Evolutionary conservation across 2,888 invertebrate genomes (phyloP), one percentile per base, ranked within the genome.

Genomic region (Branchipolynoe longqiensis): DNA sequence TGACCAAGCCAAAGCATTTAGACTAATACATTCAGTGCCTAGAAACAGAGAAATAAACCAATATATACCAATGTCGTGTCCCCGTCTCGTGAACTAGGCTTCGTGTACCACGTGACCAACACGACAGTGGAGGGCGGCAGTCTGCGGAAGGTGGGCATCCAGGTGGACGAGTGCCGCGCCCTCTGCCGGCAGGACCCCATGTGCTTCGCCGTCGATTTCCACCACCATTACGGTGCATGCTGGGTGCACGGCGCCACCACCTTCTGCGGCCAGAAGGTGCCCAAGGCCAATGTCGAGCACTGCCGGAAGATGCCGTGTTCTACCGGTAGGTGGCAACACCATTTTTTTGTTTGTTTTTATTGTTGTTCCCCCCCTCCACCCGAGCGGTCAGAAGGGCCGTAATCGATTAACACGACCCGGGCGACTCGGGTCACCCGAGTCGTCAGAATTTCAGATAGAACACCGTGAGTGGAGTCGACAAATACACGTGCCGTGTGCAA

Each of bases 191-290:
- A 40, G 1, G 78, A 78, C 54, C 78, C 78, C 8, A 41, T 78
- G 48, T 78, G 78, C 28, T 78, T 78, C 54, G 78, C 78, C 78
- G 28, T 78, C 28, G 78, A 78, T 33, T 78, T 48, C 78, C 78
- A 78, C 41, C 28, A 41, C 25, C 31, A 78, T 25, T 78, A 78
- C 28, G 78, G 78, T 31, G 78, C 78, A 28, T 78, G 78, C 54
- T 78, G 78, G 78, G 78, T 78, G 48, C 78, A 78, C 54, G 78
- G 78, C 14, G 78, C 78, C 12, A 25, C 78, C 48, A 41, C 78
- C 41, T 78, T 31, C 78, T 78, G 78, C 31, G 78, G 78, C 6
- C 1, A 25, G 0, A 6, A 41, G 48, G 18, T 12, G 31, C 48
- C 41, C 22, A 40, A 41, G 28, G n/a, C 8, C 48, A 78, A 78